These are phyloP conservation scores for Macrobrachium rosenbergii DNA, from an alignment of 1,140 invertebrate species.

Conservation along the genomic window DNA sequence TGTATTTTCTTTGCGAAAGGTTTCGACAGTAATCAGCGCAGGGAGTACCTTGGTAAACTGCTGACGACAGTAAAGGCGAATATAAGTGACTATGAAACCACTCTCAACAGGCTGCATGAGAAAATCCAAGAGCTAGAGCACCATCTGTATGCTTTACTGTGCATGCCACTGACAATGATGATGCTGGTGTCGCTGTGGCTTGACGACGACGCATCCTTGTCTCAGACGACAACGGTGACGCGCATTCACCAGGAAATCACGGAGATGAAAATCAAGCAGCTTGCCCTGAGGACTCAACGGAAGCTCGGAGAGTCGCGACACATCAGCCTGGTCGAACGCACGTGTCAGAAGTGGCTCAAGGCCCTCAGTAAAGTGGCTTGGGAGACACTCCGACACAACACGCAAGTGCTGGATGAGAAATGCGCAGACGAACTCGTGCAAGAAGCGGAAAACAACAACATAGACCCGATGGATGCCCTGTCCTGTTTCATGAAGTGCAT, in stretches of 20 bases:
- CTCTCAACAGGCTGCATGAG: neutral
- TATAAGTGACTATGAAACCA: neutral
- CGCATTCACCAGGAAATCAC: neutral
- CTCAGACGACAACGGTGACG: neutral
- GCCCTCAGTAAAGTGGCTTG: conserved; percentile 3
- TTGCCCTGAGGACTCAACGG: neutral
- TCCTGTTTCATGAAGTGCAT: neutral
- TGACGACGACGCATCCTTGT: neutral
- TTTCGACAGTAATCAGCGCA: neutral
- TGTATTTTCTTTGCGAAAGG: conserved; percentile 4
- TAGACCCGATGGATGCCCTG: conserved; percentile 10
- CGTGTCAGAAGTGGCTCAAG: neutral
- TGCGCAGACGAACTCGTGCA: neutral
- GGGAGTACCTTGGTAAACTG: neutral
- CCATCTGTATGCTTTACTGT: neutral
- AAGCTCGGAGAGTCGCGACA: neutral
- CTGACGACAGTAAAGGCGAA: neutral
- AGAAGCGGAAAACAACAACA: neutral
- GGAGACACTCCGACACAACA: neutral
- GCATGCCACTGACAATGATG: conserved; percentile 14
- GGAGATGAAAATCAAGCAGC: neutral
- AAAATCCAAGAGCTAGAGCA: neutral
- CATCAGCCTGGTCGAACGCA: neutral
- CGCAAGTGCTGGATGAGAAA: neutral
- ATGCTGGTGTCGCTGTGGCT: neutral